Conservation (phyloP, 2,797 vertebrate species). For the Pseudochirops corinnae region DNA sequence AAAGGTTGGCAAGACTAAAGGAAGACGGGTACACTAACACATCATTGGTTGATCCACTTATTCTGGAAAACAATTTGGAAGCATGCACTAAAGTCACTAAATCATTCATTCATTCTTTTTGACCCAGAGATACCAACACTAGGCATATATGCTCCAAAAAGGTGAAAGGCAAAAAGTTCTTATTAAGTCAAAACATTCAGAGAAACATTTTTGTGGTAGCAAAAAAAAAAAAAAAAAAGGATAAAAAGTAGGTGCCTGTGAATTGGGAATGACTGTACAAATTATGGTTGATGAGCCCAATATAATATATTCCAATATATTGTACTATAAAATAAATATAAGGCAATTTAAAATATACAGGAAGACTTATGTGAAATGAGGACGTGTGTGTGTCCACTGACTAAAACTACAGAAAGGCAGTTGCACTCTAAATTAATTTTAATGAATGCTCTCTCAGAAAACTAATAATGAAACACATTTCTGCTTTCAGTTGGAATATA, state of each 20-base stretch:
- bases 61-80: background rate
- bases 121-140: background rate
- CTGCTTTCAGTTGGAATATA: background rate
- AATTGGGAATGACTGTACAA: background rate
- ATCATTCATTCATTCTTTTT: background rate
- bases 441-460: background rate
- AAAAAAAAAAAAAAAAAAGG: background rate
- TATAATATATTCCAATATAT: background rate
- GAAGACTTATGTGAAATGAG: background rate
- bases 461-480: background rate
- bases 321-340: background rate
- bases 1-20: background rate
- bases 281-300: background rate
- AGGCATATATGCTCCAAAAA: background rate
- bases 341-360: background rate
- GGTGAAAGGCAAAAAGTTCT: background rate
- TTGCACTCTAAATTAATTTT: background rate
- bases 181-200: background rate
- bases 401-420: background rate
- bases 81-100: background rate
- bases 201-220: background rate
- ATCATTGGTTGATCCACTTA: background rate
- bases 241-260: background rate
- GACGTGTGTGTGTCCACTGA: background rate
- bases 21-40: background rate